These are phyloP conservation scores for Botia kubotai DNA, from an alignment of 2,797 vertebrate species.

Conservation along the genomic window DNA sequence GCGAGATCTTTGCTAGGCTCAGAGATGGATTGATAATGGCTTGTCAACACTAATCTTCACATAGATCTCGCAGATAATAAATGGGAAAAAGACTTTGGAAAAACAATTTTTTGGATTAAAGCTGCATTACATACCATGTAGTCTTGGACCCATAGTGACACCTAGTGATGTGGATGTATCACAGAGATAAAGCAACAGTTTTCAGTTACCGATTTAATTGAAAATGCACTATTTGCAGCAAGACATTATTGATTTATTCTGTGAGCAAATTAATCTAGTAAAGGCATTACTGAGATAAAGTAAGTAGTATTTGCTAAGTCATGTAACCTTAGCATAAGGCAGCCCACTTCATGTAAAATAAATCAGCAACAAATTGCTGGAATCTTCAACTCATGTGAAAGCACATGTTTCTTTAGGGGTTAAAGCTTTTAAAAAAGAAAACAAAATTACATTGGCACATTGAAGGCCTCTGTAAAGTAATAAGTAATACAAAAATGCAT, in stretches of 20 bases:
- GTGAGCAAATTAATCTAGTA: neutral
- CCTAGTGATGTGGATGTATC: neutral
- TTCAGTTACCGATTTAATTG: neutral
- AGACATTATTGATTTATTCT: neutral
- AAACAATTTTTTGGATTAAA: neutral
- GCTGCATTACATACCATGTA: neutral
- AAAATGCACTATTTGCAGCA: neutral
- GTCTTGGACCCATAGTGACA: neutral
- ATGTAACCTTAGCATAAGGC: no score
- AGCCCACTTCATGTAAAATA: no score
- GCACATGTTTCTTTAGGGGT: neutral
- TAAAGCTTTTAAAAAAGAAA: neutral
- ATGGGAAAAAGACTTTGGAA: neutral
- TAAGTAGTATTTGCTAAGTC: no score
- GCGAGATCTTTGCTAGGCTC: conserved; percentile 43
- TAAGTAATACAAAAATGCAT: neutral
- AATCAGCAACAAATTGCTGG: neutral
- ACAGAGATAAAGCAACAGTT: neutral
- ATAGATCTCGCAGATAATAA: neutral
- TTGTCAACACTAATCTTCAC: neutral
- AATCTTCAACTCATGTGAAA: neutral
- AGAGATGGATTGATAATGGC: conserved; percentile 41
- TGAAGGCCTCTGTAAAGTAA: conserved; percentile 6
- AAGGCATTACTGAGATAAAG: no score
- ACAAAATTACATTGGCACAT: neutral